Conservation (phyloP, 2,797 vertebrate species). For the Coracias cyanogaster region DNA sequence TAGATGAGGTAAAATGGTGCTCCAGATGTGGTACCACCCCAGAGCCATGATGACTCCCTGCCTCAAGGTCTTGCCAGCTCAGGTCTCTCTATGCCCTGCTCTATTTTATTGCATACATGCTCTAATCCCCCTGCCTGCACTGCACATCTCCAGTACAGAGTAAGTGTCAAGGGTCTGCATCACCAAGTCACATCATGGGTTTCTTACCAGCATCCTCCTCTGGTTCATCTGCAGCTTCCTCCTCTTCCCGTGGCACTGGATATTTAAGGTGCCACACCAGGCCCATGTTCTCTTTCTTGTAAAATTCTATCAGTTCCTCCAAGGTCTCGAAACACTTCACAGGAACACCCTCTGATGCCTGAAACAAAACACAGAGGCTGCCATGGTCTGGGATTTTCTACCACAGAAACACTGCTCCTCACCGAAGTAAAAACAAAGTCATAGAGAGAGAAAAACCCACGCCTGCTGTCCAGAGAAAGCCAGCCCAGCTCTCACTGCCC, state of each 20-base stretch:
- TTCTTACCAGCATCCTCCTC: constrained; percentile 91
- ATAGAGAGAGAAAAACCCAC: neutral
- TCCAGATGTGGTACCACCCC: neutral
- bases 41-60: neutral
- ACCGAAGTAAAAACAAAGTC: neutral
- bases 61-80: neutral
- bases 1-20: neutral
- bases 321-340: constrained; percentile 89
- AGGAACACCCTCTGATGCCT: constrained; percentile 96
- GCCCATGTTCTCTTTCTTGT: constrained; percentile 94
- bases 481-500: neutral
- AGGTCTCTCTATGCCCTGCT: neutral
- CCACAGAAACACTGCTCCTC: neutral
- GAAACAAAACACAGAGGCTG: constrained; percentile 36
- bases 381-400: neutral
- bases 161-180: neutral
- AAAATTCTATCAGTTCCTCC: constrained; percentile 93
- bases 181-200: neutral
- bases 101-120: neutral
- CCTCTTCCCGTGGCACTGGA: constrained; percentile 89
- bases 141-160: neutral
- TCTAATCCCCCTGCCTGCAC: neutral
- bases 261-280: constrained; percentile 93
- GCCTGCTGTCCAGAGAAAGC: neutral
- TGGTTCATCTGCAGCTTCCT: constrained; percentile 79